Conservation (phyloP, 23 tunicate genomes). For the Ciona savignyi region DNA sequence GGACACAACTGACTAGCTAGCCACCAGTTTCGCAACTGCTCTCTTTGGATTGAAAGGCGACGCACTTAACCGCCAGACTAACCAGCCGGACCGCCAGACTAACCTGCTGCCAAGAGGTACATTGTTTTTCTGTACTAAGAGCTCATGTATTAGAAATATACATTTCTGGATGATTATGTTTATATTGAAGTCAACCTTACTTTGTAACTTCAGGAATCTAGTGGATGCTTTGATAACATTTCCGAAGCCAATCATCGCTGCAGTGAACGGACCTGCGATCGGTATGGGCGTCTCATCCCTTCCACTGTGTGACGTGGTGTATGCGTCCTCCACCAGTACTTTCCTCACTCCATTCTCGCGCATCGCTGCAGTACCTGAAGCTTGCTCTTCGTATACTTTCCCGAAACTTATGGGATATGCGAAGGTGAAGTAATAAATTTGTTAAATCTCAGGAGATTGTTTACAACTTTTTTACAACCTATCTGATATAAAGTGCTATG, state of each 20-base stretch:
- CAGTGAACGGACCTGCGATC: slow-evolving; percentile 79
- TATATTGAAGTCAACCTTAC: no score
- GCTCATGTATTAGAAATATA: slow-evolving; percentile 41
- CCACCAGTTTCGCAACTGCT: no score
- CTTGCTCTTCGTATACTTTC: slow-evolving; percentile 61
- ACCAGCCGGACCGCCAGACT: no score
- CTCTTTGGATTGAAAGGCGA: no score
- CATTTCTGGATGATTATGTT: no score
- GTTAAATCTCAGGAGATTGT: no score
- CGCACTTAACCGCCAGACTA: no score
- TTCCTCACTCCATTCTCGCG: slow-evolving; percentile 64
- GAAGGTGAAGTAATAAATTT: no score
- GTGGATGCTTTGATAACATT: slow-evolving; percentile 43
- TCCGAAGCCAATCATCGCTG: slow-evolving; percentile 71
- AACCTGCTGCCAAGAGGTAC: slow-evolving; percentile 35
- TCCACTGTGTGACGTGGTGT: slow-evolving; percentile 60
- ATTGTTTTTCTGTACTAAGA: slow-evolving; percentile 23
- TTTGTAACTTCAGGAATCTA: slow-evolving; percentile 24
- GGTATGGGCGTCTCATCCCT: slow-evolving; percentile 69
- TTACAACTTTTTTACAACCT: no score
- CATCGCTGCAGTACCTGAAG: slow-evolving; percentile 57
- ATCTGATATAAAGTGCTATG: no score
- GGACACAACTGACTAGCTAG: no score
- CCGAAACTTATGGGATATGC: slow-evolving; percentile 53
- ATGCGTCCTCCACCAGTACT: slow-evolving; percentile 37